Evolutionary conservation across 2,113 vertebrate genomes (phyloP), one percentile per base, ranked within the genome.

Genomic region (Turnix velox): DNA sequence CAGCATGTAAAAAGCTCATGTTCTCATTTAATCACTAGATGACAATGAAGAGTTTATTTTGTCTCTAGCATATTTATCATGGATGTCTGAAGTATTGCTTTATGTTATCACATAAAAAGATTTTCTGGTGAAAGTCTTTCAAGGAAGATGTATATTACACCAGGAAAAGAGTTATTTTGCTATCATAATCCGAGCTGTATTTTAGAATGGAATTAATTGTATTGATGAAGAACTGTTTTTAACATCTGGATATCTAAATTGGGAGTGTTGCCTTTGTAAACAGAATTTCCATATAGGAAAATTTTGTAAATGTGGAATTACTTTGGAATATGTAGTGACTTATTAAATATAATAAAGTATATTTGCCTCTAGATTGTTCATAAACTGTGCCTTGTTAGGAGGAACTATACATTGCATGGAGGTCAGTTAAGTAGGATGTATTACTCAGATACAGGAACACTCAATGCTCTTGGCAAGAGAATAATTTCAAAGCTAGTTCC

Each of bases 31-130:
- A 72, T 90, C 62, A 42, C 0, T 14, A 82, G 24, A 9, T 0
- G 0, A 91, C 77, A 79, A 82, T 82, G 92, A 87, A 87, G 30
- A 86, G 82, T 84, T 88, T 84, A 54, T 92, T 90, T 90, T 86
- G 65, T 71, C 27, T 58, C 81, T 92, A 69, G 52, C 30, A 42
- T 87, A 72, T 87, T 84, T 91, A 68, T 84, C 1, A 58, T 59
- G 71, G 49, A 62, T 91, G 37, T 78, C 76, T 90, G 57, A 90
- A 81, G 7, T 81, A 86, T 68, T 94, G 84, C 61, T 93, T 87
- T 89, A 67, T 93, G 40, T 88, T 69, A 78, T 59, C 6, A 48
- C 35, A 84, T 76, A 27, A 68, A 71, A 90, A 62, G 55, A 86
- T 92, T 91, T 89, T 93, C 73, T 74, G 30, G n/a, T 90, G 68